Conservation (phyloP, 2,113 vertebrate genomes). For the Penelope pileata region DNA sequence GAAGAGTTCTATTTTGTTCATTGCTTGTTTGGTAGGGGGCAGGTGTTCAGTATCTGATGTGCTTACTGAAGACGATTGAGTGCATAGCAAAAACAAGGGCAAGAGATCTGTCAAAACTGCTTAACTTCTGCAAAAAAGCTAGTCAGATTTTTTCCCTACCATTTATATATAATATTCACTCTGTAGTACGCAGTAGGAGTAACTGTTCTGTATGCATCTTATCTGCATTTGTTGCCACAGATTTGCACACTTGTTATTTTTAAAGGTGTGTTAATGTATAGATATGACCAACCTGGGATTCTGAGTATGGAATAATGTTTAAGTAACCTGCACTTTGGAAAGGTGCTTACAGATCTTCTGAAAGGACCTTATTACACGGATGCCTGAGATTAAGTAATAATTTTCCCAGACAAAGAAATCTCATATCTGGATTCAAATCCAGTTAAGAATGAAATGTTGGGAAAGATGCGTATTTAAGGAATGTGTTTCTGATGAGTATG, state of each 20-base stretch:
- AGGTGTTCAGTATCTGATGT: no score
- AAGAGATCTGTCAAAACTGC: background rate
- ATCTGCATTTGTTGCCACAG: no score
- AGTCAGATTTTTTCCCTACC: background rate
- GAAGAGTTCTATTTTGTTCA: background rate
- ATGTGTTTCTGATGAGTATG: background rate
- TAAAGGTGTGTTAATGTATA: background rate
- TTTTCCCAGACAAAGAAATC: background rate
- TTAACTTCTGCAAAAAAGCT: background rate
- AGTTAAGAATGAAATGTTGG: background rate
- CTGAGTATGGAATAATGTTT: background rate
- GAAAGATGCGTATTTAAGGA: background rate
- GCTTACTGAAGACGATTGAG: background rate
- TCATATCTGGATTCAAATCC: background rate
- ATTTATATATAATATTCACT: background rate
- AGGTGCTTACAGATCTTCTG: background rate
- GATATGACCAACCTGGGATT: background rate
- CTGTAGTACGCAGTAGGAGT: background rate
- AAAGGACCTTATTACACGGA: background rate
- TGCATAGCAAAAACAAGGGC: background rate
- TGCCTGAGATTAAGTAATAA: no score
- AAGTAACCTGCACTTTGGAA: background rate
- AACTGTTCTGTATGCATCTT: background rate
- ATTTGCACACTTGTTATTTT: background rate
- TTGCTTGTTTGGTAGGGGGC: no score